phyloP scores from a whole-genome alignment of 2,113 vertebrate genomes.

The Hemibagrus wyckioides region DNA sequence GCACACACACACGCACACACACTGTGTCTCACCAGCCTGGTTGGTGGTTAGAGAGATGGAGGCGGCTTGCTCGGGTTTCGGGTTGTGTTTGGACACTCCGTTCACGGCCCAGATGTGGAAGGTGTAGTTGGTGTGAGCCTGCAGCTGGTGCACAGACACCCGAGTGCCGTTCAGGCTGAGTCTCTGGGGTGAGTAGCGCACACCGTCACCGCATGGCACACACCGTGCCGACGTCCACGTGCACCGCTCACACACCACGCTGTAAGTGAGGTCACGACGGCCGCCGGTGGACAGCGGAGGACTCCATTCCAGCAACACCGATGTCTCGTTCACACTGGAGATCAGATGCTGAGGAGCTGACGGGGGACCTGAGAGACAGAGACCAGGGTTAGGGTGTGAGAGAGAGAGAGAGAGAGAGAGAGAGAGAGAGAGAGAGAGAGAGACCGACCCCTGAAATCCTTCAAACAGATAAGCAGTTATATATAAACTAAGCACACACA shows the following conservation, averaged over 20 bases:
- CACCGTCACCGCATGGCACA: slow-evolving; percentile 86
- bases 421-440: slow-evolving; percentile 1
- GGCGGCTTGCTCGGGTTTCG: slow-evolving; percentile 88
- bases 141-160: slow-evolving; percentile 93
- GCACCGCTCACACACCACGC: slow-evolving; percentile 91
- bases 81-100: slow-evolving; percentile 91
- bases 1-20: not conserved
- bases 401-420: slow-evolving; percentile 44
- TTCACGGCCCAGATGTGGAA: slow-evolving; percentile 97
- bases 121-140: slow-evolving; percentile 98
- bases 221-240: slow-evolving; percentile 81
- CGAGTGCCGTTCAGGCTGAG: slow-evolving; percentile 84
- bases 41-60: slow-evolving; percentile 97
- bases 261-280: slow-evolving; percentile 91
- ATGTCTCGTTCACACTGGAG: slow-evolving; percentile 98
- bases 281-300: slow-evolving; percentile 86
- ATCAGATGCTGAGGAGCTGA: slow-evolving; percentile 93
- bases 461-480: slow-evolving; percentile 40
- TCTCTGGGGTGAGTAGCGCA: slow-evolving; percentile 94
- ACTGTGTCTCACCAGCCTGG: slow-evolving; percentile 87
- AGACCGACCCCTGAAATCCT: slow-evolving; percentile 21
- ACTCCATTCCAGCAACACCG: slow-evolving; percentile 96
- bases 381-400: not conserved
- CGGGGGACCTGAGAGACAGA: slow-evolving; percentile 79
- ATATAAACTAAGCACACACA: slow-evolving; percentile 30